Evolutionary conservation across 2,888 invertebrate genomes (phyloP), one percentile per base, ranked within the genome.

Genomic region (Eulithis testata): DNA sequence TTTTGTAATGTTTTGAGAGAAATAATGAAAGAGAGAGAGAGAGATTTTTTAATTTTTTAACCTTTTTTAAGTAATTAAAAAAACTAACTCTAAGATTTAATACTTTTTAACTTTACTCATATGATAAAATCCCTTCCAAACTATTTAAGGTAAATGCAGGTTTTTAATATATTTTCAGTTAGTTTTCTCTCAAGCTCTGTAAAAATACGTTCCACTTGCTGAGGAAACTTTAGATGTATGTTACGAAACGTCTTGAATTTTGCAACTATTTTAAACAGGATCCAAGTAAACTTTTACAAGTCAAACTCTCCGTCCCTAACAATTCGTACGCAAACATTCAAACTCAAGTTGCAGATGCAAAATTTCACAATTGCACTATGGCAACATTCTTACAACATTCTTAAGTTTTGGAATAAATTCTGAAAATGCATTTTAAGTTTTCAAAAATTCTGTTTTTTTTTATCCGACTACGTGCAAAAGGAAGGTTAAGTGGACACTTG

Each of bases 371-470:
- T 62, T 60, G 65, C 65, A 37, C 37, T 57, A n/a, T n/a, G 63
- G 58, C 50, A 45, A 43, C 21, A 65, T 65, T 37, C 11, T 53
- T 61, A 68, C 69, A 66, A 62, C n/a, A n/a, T n/a, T n/a, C n/a
- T n/a, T n/a, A n/a, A 72, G 68, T 70, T 73, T 66, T 44, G 53
- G 60, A 68, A 73, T 73, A 66, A 72, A 70, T 69, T 47, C 64
- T 14, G 52, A 61, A 47, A 61, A 65, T 69, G 52, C 61, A 63
- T 69, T 66, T 65, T 60, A 43, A 67, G 59, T 63, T 21, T n/a
- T n/a, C n/a, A n/a, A n/a, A n/a, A n/a, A n/a, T n/a, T 1, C 21
- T 21, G 21, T 21, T 1, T 21, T 21, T 21, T 21, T 21, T 21
- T n/a, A n/a, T n/a, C n/a, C 21, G 21, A 21, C 21, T 21, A 21